A percentile compares a stretch with the other conserved stretches of the same genome.
phyloP scores from a whole-genome alignment of 2,888 invertebrate species.

The Ceratothoa steindachneri region DNA sequence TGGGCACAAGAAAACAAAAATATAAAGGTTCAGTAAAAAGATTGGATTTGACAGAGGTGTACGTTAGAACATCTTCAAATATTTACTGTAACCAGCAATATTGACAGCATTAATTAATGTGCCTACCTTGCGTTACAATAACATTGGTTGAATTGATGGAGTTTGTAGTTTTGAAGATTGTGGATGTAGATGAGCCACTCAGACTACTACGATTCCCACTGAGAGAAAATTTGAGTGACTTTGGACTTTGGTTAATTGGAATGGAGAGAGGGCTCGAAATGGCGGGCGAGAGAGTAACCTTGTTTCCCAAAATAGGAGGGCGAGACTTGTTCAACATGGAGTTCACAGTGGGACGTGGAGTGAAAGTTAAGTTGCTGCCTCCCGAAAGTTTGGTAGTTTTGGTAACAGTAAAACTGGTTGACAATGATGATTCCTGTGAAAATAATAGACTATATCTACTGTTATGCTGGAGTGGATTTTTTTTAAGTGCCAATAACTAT shows the following conservation, averaged over 20 bases:
- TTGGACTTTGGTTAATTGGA: neutral
- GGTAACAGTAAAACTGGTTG: neutral
- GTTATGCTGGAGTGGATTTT: too few species aligned
- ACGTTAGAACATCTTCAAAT: too few species aligned
- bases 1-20: too few species aligned
- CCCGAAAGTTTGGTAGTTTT: neutral
- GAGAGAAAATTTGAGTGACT: neutral
- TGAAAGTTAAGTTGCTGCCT: neutral
- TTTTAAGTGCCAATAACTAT: too few species aligned
- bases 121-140: neutral
- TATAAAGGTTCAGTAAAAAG: too few species aligned
- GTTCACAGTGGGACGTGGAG: neutral
- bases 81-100: too few species aligned
- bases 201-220: neutral
- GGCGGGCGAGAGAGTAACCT: neutral
- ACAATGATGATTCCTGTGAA: neutral
- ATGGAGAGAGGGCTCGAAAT: neutral
- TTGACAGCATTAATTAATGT: too few species aligned
- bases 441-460: too few species aligned
- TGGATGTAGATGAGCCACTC: neutral
- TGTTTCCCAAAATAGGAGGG: conserved; percentile 1
- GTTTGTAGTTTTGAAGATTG: neutral
- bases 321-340: neutral
- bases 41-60: too few species aligned
- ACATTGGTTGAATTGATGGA: neutral